These are phyloP conservation scores for Margaritifera margaritifera DNA, from an alignment of 2,888 invertebrate genomes.

Conservation along the genomic window DNA sequence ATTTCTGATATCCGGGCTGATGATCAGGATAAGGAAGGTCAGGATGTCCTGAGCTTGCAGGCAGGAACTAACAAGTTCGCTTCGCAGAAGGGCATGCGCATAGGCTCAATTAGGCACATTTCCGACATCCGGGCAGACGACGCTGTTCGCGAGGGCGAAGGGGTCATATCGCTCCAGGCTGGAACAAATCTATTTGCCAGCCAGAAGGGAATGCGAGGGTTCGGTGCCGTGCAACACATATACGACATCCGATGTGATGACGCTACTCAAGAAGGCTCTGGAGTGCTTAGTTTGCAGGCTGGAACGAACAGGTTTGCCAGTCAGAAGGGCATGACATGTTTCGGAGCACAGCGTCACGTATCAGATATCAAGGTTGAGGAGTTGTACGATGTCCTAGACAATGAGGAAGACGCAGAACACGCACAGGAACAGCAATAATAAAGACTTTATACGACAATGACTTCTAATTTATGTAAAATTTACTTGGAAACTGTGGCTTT, in stretches of 20 bases:
- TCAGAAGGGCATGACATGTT: constrained; percentile 64
- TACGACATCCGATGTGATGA: constrained; percentile 68
- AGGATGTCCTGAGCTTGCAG: constrained; percentile 51
- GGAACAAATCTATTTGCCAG: constrained; percentile 69
- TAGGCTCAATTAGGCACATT: constrained; percentile 65
- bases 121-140: constrained; percentile 69
- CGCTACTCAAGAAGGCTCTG: constrained; percentile 47
- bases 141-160: constrained; percentile 55
- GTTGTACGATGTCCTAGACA: constrained; percentile 9
- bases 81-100: constrained; percentile 50
- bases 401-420: constrained; percentile 23
- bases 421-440: constrained; percentile 55
- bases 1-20: constrained; percentile 69
- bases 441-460: constrained; percentile 54
- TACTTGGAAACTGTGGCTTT: too few relatives aligned
- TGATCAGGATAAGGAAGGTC: constrained; percentile 49
- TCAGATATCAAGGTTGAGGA: constrained; percentile 69
- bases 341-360: constrained; percentile 67
- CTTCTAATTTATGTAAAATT: constrained; percentile 38
- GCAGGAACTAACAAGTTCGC: constrained; percentile 69
- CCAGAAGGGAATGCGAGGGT: constrained; percentile 66
- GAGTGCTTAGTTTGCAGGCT: constrained; percentile 62
- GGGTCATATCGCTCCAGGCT: constrained; percentile 64
- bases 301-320: constrained; percentile 68
- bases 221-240: constrained; percentile 69